A percentile compares a stretch with the other conserved stretches of the same genome.
These are phyloP conservation scores for Pseudoatta argentina DNA, from an alignment of 1,140 invertebrate genomes.

Conservation along the genomic window DNA sequence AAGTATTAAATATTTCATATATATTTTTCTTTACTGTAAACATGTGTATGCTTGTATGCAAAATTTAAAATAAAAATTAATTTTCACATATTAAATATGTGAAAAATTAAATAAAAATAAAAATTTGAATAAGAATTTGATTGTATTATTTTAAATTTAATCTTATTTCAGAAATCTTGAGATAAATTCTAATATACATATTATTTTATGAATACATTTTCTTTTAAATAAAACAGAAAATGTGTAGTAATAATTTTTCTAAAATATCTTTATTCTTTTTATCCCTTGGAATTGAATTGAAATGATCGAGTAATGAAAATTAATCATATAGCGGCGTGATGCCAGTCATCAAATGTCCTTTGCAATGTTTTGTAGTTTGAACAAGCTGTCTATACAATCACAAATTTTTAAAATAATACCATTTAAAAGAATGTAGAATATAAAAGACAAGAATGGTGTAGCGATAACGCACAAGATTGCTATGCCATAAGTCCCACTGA, in stretches of 20 bases:
- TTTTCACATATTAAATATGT: background rate
- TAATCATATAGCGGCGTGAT: no score
- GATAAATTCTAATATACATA: background rate
- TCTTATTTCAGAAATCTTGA: background rate
- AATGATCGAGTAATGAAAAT: no score
- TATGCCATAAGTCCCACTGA: no score
- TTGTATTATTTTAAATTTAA: background rate
- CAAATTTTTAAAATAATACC: no score
- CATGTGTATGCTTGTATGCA: background rate
- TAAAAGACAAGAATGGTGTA: no score
- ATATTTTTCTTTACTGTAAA: conserved; percentile 9
- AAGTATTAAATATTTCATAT: background rate
- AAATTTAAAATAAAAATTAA: conserved; percentile 34
- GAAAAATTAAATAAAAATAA: background rate
- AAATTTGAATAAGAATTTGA: background rate
- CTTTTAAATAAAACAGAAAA: no score
- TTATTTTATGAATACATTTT: background rate
- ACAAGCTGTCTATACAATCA: no score
- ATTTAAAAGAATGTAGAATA: no score
- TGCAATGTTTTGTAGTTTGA: no score
- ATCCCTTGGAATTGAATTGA: background rate
- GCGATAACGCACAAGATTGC: no score
- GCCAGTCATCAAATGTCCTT: no score
- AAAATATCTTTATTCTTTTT: background rate
- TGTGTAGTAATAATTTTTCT: background rate